A percentile compares a stretch with the other conserved stretches of the same genome.
phyloP scores from a whole-genome alignment of 2,113 vertebrate species.

The Thalassarche chlororhynchos region DNA sequence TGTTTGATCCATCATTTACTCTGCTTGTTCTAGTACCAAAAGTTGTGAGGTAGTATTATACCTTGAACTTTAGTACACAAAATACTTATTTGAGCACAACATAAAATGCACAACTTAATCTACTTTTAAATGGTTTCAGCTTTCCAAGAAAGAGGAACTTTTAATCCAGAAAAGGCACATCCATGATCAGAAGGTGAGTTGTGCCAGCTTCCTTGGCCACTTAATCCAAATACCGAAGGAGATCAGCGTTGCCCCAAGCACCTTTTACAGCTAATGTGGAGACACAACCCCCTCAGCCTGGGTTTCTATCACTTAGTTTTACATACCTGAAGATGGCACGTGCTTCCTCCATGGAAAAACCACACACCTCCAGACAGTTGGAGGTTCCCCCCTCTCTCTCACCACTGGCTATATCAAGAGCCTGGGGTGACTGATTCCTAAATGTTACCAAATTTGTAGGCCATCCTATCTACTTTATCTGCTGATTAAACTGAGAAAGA shows the following conservation, averaged over 20 bases:
- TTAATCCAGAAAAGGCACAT: not conserved
- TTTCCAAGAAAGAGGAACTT: not conserved
- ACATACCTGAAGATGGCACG: accelerated
- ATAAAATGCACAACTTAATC: not conserved
- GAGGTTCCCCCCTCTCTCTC: not conserved
- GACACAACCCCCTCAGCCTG: not conserved
- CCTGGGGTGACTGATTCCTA: not conserved
- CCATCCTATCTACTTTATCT: not conserved
- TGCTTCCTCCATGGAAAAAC: not conserved
- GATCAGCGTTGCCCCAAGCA: not conserved
- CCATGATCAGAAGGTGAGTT: not conserved
- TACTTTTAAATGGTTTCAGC: not conserved
- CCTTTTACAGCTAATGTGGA: not conserved
- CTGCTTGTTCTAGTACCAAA: not conserved
- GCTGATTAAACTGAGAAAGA: conserved; percentile 4
- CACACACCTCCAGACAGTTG: not conserved
- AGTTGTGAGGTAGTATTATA: not conserved
- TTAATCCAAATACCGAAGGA: not conserved
- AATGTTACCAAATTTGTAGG: not conserved
- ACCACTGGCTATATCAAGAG: not conserved
- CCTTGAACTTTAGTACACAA: not conserved
- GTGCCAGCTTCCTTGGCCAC: not conserved
- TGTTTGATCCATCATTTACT: not conserved
- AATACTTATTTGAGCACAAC: not conserved
- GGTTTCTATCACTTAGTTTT: accelerated